phyloP scores from a whole-genome alignment of 2,797 vertebrate genomes.

The Clamator glandarius region DNA sequence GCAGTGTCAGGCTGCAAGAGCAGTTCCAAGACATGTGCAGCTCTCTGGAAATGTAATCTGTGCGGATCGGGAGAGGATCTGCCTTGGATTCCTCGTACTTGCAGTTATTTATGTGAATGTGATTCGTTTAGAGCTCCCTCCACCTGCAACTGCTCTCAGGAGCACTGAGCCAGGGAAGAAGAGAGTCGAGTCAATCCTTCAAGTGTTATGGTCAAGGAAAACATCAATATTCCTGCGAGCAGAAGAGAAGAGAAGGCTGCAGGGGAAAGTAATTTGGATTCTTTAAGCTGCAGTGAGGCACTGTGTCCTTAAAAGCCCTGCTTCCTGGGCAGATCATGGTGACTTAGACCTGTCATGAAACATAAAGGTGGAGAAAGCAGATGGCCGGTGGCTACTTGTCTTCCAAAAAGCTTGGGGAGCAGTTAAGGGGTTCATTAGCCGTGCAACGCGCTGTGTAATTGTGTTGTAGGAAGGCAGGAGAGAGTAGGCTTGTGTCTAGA shows the following conservation, averaged over 20 bases:
- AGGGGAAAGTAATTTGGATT: not conserved
- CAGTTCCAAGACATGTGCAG: not conserved
- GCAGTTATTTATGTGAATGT: not conserved
- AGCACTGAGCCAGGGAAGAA: not conserved
- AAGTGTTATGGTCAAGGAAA: not conserved
- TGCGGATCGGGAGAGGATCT: not conserved
- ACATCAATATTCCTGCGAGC: not conserved
- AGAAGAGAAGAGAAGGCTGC: not conserved
- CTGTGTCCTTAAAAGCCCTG: not conserved
- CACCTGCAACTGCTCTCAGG: not conserved
- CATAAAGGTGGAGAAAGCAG: not conserved
- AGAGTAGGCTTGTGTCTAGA: not conserved
- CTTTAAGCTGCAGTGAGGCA: not conserved
- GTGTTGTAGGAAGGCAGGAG: not conserved
- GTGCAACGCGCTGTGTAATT: not conserved
- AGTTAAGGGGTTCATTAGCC: not conserved
- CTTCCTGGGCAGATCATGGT: not conserved
- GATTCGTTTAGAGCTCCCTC: not conserved
- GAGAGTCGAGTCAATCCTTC: not conserved
- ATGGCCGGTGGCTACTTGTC: not conserved
- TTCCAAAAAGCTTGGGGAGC: not conserved
- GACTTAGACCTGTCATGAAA: not conserved
- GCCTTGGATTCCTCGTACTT: not conserved
- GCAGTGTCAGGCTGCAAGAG: constrained; percentile 43
- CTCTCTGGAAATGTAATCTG: constrained; percentile 15